Base-by-base conservation (phyloP, 1,140 invertebrate genomes). In the Drosophila burlai region DNA sequence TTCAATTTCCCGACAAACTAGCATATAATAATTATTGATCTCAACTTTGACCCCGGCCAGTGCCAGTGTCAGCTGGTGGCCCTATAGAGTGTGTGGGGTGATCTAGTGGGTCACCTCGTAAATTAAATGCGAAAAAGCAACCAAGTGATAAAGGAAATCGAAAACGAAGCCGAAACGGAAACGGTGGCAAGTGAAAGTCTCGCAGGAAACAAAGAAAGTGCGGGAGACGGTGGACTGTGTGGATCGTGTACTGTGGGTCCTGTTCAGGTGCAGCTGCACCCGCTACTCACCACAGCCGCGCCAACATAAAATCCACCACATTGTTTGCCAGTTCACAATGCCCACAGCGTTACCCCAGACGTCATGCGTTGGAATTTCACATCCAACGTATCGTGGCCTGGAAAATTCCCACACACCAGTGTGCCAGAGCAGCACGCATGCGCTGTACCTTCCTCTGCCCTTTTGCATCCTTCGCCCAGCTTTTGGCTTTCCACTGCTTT, bases 11-110 rank as follows among this genome's bases (percentile, higher is more conserved):
- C 73, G 34, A 57, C 75, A 64, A 79, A 75, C 71, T 83, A 74
- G 64, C 66, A 76, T 81, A 90, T 81, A 89, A 89, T 89, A 79
- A 81, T 83, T 89, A 89, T 89, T 74, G 85, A 90, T 89, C 85
- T 89, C 72, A 80, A 81, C 81, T 85, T 90, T 81, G 71, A 61
- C 65, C 76, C 31, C 69, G 29, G 31, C 10, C 46, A 16, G 18
- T 16, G 18, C 16, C 57, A 50, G 29, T 47, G 38, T 38, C 36
- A 49, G 34, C 46, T 63, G 29, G 21, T 69, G 57, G 45, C 57
- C 45, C 67, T 40, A 18, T 29, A 65, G 63, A 64, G 55, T 49
- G 29, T 9, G 43, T 11, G 47, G 15, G 76, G 59, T 36, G 52
- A 59, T 73, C 45, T 72, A 36, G 38, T 40, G 15, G 4, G 24